Conservation (phyloP, 2,888 invertebrate genomes). For the Agrotis exclamationis region DNA sequence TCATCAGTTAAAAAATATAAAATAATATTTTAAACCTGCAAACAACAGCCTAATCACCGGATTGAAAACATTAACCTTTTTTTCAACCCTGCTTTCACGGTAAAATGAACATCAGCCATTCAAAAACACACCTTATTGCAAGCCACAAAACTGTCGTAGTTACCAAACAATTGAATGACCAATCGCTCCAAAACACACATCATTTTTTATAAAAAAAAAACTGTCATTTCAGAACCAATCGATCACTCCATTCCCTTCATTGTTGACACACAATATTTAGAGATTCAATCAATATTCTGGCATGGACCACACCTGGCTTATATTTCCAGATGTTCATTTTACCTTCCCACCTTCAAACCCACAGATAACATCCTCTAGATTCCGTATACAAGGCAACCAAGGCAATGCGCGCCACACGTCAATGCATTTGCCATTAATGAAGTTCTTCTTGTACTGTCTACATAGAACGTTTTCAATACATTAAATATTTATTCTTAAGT, state of each 20-base stretch:
- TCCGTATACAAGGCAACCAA: too few relatives aligned
- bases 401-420: too few relatives aligned
- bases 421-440: too few relatives aligned
- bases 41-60: constrained; percentile 21
- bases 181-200: constrained; percentile 13
- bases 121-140: constrained; percentile 14
- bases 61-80: constrained; percentile 25
- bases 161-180: constrained; percentile 19
- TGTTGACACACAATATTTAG: constrained; percentile 38
- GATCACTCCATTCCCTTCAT: constrained; percentile 32
- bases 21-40: constrained; percentile 10
- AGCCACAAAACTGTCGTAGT: constrained; percentile 18
- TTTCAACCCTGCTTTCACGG: constrained; percentile 29
- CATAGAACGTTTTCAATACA: too few relatives aligned
- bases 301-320: constrained; percentile 39
- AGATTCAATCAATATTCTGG: constrained; percentile 34
- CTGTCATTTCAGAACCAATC: constrained; percentile 9
- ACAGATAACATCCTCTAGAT: too few relatives aligned
- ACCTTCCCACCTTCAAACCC: constrained; percentile 5
- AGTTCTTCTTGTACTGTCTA: too few relatives aligned
- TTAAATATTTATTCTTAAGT: too few relatives aligned
- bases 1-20: constrained; percentile 8
- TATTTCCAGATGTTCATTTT: constrained; percentile 56
- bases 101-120: constrained; percentile 54
- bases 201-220: neutral